These are phyloP conservation scores for Echinops telfairi DNA, from an alignment of 2,113 vertebrate species.

Conservation along the genomic window DNA sequence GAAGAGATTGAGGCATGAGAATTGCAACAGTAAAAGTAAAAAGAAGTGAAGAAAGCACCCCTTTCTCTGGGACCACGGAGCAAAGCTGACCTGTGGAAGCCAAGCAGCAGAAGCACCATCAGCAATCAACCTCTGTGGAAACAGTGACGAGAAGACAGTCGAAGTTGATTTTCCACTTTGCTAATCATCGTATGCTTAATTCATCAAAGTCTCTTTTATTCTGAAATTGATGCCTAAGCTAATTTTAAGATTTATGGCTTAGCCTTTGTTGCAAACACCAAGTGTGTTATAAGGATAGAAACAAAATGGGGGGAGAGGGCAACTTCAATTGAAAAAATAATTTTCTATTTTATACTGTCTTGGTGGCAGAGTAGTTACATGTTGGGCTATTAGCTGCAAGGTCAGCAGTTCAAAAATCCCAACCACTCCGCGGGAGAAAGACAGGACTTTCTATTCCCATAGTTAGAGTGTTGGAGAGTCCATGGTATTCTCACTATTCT, in stretches of 20 bases:
- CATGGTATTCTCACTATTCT: no score
- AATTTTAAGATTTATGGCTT: slow-evolving; percentile 59
- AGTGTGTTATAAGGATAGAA: not conserved
- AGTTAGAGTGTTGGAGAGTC: no score
- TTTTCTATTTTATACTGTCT: slow-evolving; percentile 34
- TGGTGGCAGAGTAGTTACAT: no score
- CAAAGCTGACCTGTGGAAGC: no score
- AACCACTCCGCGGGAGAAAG: no score
- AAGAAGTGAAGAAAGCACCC: not conserved
- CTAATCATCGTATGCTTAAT: slow-evolving; percentile 38
- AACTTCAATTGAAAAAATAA: slow-evolving; percentile 29
- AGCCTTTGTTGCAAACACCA: slow-evolving; percentile 30
- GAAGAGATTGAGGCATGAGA: not conserved
- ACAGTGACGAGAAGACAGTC: not conserved
- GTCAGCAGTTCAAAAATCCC: no score
- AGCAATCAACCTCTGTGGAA: not conserved
- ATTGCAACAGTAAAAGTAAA: slow-evolving; percentile 17
- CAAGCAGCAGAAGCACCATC: fast-evolving
- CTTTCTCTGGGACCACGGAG: not conserved
- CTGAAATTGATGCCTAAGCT: slow-evolving; percentile 63
- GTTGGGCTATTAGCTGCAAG: no score
- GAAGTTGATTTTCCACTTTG: not conserved
- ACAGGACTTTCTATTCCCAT: no score
- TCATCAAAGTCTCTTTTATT: slow-evolving; percentile 57
- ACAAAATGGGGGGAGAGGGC: no score